Base-by-base conservation (phyloP, 2,113 vertebrate species). In the Rhagologus leucostigma region DNA sequence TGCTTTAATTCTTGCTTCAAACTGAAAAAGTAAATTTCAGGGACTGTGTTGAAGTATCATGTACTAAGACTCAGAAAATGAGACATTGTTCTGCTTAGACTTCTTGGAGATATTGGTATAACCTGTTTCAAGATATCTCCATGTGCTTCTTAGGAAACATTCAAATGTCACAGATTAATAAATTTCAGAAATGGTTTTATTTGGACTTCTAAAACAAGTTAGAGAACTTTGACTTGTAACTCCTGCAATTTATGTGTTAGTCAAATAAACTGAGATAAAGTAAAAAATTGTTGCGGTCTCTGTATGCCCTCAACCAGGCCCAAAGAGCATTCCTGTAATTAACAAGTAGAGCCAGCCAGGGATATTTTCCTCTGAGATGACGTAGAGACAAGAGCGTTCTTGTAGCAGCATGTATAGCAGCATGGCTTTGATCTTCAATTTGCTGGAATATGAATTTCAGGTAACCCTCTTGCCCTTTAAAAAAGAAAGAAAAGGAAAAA, bases 401-500 rank as follows among this genome's bases (percentile, higher is more conserved):
- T 83, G 14, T 46, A 76, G 6, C 6, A 55, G 15, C 15, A 33
- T 18, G 4, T 70, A 53, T 8, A 11, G 12, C 26, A 56, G 14
- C 26, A 37, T 49, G 18, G 26, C 15, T 64, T 88, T 69, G 24
- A 41, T 73, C 49, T 88, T 82, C 9, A 16, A 14, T 78, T 73
- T 84, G 5, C 16, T 74, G 11, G 11, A 74, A 30, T 53, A 41
- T 19, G 9, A 74, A 44, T 91, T 89, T 84, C 32, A 41, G 18
- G 3, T 47, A 49, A 7, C 4, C 2, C 1, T 33, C 26, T 75
- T 50, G 5, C 4, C 10, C 19, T n/a, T 62, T 44, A 26, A 78
- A 70, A 65, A 37, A 7, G 3, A n/a, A 22, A 3, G 4, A 27
- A 47, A 30, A 7, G 2, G 0, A 1, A 4, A 12, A 27, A 27